Evolutionary conservation across 2,888 invertebrate genomes (phyloP), one percentile per base, ranked within the genome.

Genomic region (Pristionchus fissidentatus): DNA sequence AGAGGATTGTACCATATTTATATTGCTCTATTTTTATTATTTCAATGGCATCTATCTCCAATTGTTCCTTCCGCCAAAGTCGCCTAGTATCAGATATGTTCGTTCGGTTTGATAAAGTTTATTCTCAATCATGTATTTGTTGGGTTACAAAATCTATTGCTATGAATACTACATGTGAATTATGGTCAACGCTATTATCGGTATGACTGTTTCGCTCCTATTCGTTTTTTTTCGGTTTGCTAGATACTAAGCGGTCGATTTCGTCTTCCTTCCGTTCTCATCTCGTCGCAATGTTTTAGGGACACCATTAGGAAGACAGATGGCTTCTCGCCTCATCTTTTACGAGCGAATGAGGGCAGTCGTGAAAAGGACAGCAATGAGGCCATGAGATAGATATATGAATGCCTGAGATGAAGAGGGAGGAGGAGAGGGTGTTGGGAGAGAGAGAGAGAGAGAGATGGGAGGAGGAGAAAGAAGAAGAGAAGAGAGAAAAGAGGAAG

Each of bases 391-490:
- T 70, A 70, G 70, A 70, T 70, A 70, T 70, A 70, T 70, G 70
- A 70, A 70, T 77, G 75, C 75, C 75, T 77, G 75, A 77, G 49
- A 77, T 77, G 73, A 49, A 41, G 70, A 70, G 13, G 49, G n/a
- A n/a, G 60, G 8, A 77, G 35, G 75, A 77, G 19, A 26, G 41
- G 26, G 73, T 1, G n/a, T n/a, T n/a, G 77, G 29, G 29, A 57
- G 77, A 55, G 55, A 10, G 22, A 1, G 43, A 7, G 38, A 57
- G 78, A 55, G 10, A 22, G 77, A 2, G 46, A 29, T 29, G 52
- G 49, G 41, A 60, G 52, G 57, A 79, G 52, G 41, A 79, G 79
- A 57, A 78, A 43, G 43, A 43, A 43, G 43, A 57, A 38, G 57
- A 79, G 60, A 73, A 78, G 55, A 78, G 29, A 22, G 35, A 15